A percentile compares a stretch with the other conserved stretches of the same genome.
Conservation (phyloP, 2,888 invertebrate species). For the Atethmia centrago region DNA sequence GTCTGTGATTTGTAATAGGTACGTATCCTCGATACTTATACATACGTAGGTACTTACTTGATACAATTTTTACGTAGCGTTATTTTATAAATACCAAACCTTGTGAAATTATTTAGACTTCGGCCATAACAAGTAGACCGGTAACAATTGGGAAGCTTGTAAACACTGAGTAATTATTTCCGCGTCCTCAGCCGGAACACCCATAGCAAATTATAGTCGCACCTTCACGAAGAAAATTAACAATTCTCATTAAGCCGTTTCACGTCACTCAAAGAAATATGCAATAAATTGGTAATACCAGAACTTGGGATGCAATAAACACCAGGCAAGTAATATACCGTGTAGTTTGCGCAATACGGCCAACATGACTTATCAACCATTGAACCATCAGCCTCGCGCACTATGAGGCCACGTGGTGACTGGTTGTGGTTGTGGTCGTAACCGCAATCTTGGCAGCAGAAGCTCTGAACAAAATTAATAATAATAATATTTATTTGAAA, state of each 20-base stretch:
- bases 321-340: background rate
- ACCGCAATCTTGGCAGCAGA: background rate
- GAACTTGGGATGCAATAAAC: conserved; percentile 12
- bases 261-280: background rate
- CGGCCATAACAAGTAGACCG: background rate
- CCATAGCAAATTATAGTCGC: background rate
- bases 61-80: background rate
- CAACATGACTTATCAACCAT: background rate
- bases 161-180: background rate
- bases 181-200: background rate
- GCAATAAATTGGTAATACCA: background rate
- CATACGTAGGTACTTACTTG: background rate
- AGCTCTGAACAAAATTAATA: background rate
- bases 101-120: background rate
- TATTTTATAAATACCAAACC: no score
- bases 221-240: conserved; percentile 14
- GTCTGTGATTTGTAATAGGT: background rate
- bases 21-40: background rate
- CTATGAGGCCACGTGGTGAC: no score
- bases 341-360: background rate
- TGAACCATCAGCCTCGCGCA: background rate
- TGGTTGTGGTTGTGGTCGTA: background rate
- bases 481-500: no score
- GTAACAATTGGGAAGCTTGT: background rate
- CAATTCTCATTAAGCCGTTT: conserved; percentile 18